phyloP scores from a whole-genome alignment of 2,113 vertebrate genomes.

The Garra rufa region DNA sequence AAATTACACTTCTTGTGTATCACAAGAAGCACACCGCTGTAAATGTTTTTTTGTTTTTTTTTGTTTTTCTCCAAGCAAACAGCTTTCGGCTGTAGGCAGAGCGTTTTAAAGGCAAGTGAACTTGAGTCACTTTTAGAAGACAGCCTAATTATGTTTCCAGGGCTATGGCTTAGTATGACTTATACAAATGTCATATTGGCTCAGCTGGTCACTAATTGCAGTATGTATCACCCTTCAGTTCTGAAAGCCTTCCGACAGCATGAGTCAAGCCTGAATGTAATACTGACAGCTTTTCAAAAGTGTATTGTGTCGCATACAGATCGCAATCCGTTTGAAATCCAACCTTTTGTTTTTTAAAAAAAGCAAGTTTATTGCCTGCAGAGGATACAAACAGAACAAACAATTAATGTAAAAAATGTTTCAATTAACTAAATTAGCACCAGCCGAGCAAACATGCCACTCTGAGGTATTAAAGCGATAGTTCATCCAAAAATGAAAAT shows the following conservation, averaged over 20 bases:
- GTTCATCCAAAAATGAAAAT: too few species aligned
- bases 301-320: conserved; percentile 34
- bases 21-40: background rate
- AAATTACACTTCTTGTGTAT: background rate
- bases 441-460: background rate
- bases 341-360: background rate
- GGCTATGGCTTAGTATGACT: conserved; percentile 43
- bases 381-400: background rate
- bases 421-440: background rate
- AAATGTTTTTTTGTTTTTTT: background rate
- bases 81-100: conserved; percentile 16
- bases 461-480: background rate
- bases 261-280: conserved; percentile 8
- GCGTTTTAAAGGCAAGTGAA: conserved; percentile 53
- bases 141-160: conserved; percentile 47
- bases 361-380: background rate
- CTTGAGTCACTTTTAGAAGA: conserved; percentile 49
- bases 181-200: conserved; percentile 64
- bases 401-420: background rate
- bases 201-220: conserved; percentile 56
- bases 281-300: conserved; percentile 54
- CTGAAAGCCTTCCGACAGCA: conserved; percentile 44
- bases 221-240: conserved; percentile 39
- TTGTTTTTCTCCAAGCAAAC: too few species aligned
- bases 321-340: background rate